These are phyloP conservation scores for honey bee (Apis mellifera) DNA, from an alignment of 1,140 invertebrate species.

Conservation along the genomic window DNA sequence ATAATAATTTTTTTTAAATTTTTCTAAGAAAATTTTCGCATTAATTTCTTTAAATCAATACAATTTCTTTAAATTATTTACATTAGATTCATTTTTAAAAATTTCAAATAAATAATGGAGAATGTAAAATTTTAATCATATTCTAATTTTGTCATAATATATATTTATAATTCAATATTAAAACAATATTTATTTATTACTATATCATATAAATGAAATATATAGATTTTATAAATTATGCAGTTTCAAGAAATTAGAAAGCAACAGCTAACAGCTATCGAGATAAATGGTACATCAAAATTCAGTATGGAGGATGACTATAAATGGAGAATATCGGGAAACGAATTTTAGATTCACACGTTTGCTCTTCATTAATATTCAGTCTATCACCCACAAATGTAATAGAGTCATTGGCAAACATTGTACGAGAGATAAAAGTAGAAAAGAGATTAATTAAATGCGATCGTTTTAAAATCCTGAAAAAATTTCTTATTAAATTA, in stretches of 20 bases:
- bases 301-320: not conserved
- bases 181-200: too few relatives aligned
- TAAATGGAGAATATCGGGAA: not conserved
- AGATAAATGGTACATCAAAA: not conserved
- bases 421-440: not conserved
- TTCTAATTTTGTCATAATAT: too few relatives aligned
- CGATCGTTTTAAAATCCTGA: not conserved
- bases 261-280: not conserved
- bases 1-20: too few relatives aligned
- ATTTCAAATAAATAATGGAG: too few relatives aligned
- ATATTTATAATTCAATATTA: too few relatives aligned
- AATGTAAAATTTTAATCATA: too few relatives aligned
- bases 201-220: too few relatives aligned
- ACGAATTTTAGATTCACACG: not conserved
- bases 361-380: constrained; percentile 13
- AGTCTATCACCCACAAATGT: not conserved
- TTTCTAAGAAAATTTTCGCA: too few relatives aligned
- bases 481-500: not conserved
- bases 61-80: too few relatives aligned
- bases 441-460: not conserved
- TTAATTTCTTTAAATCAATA: too few relatives aligned
- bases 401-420: constrained; percentile 5
- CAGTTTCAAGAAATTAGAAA: not conserved
- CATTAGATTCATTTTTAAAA: too few relatives aligned
- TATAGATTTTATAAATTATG: not conserved